Conservation (phyloP, 2,888 invertebrate genomes). For the Drosophila quasianomalipes region DNA sequence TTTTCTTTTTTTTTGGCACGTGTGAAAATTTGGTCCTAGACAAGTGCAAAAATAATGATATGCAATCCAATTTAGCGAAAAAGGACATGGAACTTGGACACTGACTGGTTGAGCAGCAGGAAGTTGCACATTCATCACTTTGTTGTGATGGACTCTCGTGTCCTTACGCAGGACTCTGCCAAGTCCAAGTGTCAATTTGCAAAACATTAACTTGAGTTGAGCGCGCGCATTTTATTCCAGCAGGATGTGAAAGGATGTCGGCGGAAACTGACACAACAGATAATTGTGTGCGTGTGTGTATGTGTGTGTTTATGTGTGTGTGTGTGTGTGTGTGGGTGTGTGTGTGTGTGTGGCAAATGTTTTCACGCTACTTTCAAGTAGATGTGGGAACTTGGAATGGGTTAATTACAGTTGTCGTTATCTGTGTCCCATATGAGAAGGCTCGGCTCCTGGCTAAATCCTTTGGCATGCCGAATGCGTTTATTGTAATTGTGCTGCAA, state of each 20-base stretch:
- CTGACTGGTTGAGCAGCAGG: constrained; percentile 44
- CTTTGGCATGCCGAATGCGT: constrained; percentile 69
- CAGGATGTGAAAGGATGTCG: constrained; percentile 9
- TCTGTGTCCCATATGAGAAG: constrained; percentile 62
- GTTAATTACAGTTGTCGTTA: constrained; percentile 62
- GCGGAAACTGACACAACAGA: constrained; percentile 21
- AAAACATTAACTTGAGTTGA: constrained; percentile 67
- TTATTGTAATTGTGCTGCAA: constrained; percentile 73
- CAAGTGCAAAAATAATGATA: constrained; percentile 81
- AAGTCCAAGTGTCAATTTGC: constrained; percentile 76
- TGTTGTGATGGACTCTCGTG: constrained; percentile 67
- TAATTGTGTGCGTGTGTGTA: not conserved
- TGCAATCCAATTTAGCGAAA: constrained; percentile 74
- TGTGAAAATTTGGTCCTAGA: constrained; percentile 72
- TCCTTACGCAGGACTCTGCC: not conserved
- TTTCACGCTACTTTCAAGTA: constrained; percentile 54
- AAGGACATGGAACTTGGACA: constrained; percentile 46
- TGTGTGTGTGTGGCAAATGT: constrained; percentile 55
- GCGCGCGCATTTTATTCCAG: constrained; percentile 31
- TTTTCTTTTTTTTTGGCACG: constrained; percentile 46
- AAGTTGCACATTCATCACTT: constrained; percentile 81
- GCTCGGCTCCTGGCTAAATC: constrained; percentile 25
- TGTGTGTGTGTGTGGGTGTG: not conserved
- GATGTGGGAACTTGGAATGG: constrained; percentile 8
- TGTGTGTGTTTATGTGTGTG: not conserved